Conservation (phyloP, 2,888 invertebrate species). For the Nomada hirtipes region DNA sequence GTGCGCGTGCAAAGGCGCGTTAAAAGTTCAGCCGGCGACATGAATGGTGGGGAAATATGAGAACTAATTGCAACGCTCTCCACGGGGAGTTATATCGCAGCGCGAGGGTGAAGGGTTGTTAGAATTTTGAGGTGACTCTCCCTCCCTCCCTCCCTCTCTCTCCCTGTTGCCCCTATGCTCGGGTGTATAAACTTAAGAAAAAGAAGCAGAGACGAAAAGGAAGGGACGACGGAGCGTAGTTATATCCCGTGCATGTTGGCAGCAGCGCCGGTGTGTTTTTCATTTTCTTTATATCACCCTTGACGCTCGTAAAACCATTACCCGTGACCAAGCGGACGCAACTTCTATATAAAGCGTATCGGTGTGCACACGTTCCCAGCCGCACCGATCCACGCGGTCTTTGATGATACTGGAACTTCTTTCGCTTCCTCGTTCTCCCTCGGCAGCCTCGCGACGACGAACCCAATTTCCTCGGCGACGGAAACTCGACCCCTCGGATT, state of each 20-base stretch:
- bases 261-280: slow-evolving; percentile 88
- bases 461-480: slow-evolving; percentile 78
- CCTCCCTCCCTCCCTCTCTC: neutral
- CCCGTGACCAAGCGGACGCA: slow-evolving; percentile 90
- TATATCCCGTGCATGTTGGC: slow-evolving; percentile 82
- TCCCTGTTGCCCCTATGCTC: slow-evolving; percentile 17
- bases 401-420: slow-evolving; percentile 75
- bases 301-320: slow-evolving; percentile 94
- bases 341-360: slow-evolving; percentile 75
- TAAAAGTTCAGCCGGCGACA: slow-evolving; percentile 45
- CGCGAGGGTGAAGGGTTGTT: slow-evolving; percentile 19
- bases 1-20: slow-evolving; percentile 35
- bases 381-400: slow-evolving; percentile 69
- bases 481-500: slow-evolving; percentile 65
- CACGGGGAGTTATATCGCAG: slow-evolving; percentile 77
- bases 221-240: slow-evolving; percentile 78
- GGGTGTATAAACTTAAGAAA: slow-evolving; percentile 79
- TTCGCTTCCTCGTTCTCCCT: slow-evolving; percentile 47
- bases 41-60: slow-evolving; percentile 73
- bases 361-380: slow-evolving; percentile 72
- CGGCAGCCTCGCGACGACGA: slow-evolving; percentile 60
- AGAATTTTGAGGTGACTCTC: slow-evolving; percentile 54
- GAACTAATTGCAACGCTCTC: slow-evolving; percentile 83
- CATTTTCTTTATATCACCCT: slow-evolving; percentile 96
- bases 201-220: slow-evolving; percentile 74